Conservation (phyloP, 37 sponge, comb jelly and placozoan species). For the Corticium candelabrum region DNA sequence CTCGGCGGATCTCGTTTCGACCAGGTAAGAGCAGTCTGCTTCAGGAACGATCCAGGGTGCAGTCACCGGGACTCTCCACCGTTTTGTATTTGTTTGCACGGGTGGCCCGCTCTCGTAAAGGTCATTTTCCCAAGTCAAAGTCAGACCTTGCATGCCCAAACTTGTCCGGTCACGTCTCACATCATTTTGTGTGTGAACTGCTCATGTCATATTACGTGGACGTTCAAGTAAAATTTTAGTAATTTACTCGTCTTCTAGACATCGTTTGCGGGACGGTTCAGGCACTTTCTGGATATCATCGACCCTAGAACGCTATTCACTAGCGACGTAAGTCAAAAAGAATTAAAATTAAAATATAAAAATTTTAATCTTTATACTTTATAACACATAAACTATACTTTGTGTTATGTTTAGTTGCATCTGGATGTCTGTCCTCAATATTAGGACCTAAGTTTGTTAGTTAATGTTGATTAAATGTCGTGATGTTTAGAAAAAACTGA, state of each 20-base stretch:
- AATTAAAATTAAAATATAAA: too few relatives aligned
- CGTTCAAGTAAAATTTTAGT: too few relatives aligned
- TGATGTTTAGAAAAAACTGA: background rate
- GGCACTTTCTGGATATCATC: slow-evolving; percentile 69
- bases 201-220: too few relatives aligned
- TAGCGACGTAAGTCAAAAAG: slow-evolving; percentile 35
- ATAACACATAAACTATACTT: too few relatives aligned
- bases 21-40: slow-evolving; percentile 69
- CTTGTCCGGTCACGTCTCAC: too few relatives aligned
- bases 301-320: slow-evolving; percentile 75
- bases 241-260: slow-evolving; percentile 40
- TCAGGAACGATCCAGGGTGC: background rate
- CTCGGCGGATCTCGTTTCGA: slow-evolving; percentile 60
- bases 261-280: slow-evolving; percentile 53
- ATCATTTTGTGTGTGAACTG: too few relatives aligned
- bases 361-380: slow-evolving; percentile 5
- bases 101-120: too few relatives aligned
- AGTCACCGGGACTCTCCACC: too few relatives aligned
- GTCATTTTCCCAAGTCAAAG: too few relatives aligned
- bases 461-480: background rate
- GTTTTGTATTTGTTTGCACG: too few relatives aligned
- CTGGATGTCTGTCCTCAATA: slow-evolving; percentile 37
- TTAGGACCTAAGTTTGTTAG: slow-evolving; percentile 15
- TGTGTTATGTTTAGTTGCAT: slow-evolving; percentile 5
- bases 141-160: too few relatives aligned